Percentiles rank a stretch among this genome's conserved stretches.
Evolutionary conservation across 2,888 invertebrate species (phyloP).

Genomic region (Hofmannophila pseudospretella): DNA sequence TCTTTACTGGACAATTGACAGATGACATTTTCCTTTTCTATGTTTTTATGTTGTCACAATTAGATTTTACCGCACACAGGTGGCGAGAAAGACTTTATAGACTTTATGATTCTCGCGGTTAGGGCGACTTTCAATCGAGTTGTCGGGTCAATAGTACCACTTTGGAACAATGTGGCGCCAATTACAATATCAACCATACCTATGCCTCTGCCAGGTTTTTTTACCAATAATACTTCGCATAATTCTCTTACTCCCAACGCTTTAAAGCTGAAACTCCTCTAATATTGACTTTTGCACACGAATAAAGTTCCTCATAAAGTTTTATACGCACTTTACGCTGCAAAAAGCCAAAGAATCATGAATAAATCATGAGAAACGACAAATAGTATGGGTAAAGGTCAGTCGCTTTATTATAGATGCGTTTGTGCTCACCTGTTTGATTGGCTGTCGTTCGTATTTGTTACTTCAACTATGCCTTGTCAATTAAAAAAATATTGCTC

Average conservation of each 20-base stretch:
- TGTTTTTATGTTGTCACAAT: no score
- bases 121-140: no score
- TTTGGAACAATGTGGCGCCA: conserved; percentile 42
- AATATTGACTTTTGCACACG: conserved; percentile 4
- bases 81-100: no score
- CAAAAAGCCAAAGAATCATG: conserved; percentile 56
- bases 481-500: conserved; percentile 5
- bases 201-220: conserved; percentile 25
- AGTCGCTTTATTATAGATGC: conserved; percentile 60
- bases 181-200: conserved; percentile 61
- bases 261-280: conserved; percentile 23
- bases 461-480: conserved; percentile 10
- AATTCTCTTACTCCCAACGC: conserved; percentile 21
- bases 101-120: no score
- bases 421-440: conserved; percentile 49
- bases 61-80: no score
- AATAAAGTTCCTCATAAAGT: conserved; percentile 26
- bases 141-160: conserved; percentile 9
- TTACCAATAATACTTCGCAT: conserved; percentile 2
- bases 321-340: conserved; percentile 51
- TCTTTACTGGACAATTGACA: no score
- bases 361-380: conserved; percentile 68
- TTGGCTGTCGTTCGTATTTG: conserved; percentile 31
- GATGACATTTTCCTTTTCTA: no score
- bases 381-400: conserved; percentile 70